A percentile compares a stretch with the other conserved stretches of the same genome.
These are phyloP conservation scores for Nansenia antarctica DNA, from an alignment of 2,113 vertebrate species.

Conservation along the genomic window DNA sequence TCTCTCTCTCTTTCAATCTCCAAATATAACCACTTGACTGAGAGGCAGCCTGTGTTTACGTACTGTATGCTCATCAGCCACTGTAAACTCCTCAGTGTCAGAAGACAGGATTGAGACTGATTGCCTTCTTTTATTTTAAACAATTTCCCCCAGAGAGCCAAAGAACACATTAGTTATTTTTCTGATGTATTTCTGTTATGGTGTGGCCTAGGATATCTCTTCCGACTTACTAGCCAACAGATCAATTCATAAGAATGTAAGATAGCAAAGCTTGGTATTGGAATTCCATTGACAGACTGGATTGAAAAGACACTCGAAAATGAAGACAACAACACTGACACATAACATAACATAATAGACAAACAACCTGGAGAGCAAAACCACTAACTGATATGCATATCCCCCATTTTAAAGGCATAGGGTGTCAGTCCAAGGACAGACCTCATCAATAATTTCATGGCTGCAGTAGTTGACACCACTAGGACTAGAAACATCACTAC, in stretches of 20 bases:
- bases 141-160: background rate
- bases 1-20: background rate
- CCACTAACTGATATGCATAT: background rate
- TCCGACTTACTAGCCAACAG: background rate
- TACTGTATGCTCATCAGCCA: background rate
- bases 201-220: background rate
- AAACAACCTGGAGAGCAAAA: too few relatives aligned
- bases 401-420: constrained; percentile 13
- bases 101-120: background rate
- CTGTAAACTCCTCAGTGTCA: too few relatives aligned
- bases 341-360: background rate
- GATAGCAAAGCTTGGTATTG: background rate
- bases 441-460: constrained; percentile 66
- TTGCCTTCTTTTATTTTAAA: background rate
- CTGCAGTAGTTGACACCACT: constrained; percentile 24
- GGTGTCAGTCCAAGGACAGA: constrained; percentile 48
- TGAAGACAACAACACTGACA: background rate
- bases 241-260: background rate
- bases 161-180: background rate
- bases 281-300: too few relatives aligned
- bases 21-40: too few relatives aligned
- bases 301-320: background rate
- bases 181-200: background rate
- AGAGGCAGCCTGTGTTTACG: background rate
- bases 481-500: background rate